Conservation (phyloP, 2,113 vertebrate species). For the Typhlomys cinereus region DNA sequence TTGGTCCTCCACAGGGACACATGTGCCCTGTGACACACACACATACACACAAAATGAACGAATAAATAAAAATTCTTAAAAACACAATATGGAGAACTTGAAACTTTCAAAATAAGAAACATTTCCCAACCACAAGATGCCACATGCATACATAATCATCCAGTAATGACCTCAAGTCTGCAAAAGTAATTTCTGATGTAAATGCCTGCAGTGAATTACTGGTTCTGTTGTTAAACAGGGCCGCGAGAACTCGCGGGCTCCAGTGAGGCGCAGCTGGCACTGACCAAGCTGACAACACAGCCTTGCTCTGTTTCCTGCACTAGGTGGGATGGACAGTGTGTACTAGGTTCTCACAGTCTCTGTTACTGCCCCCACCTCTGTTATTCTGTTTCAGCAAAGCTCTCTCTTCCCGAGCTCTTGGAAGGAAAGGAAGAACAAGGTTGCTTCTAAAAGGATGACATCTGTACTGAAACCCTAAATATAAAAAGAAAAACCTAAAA, state of each 20-base stretch:
- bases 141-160: slow-evolving; percentile 79
- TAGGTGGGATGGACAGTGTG: slow-evolving; percentile 49
- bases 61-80: no score
- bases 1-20: no score
- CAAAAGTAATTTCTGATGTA: slow-evolving; percentile 77
- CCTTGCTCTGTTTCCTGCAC: slow-evolving; percentile 26
- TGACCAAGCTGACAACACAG: slow-evolving; percentile 67
- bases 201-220: slow-evolving; percentile 77
- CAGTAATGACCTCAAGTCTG: slow-evolving; percentile 76
- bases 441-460: slow-evolving; percentile 96
- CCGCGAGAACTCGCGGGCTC: slow-evolving; percentile 80
- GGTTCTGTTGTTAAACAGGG: slow-evolving; percentile 80
- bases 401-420: slow-evolving; percentile 89
- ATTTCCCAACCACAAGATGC: slow-evolving; percentile 76
- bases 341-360: slow-evolving; percentile 68
- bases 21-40: no score
- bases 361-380: slow-evolving; percentile 86
- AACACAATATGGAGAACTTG: slow-evolving; percentile 30
- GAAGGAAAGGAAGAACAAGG: slow-evolving; percentile 93
- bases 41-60: no score
- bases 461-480: slow-evolving; percentile 92
- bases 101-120: slow-evolving; percentile 56
- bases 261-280: slow-evolving; percentile 83
- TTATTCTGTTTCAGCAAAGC: slow-evolving; percentile 84
- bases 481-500: slow-evolving; percentile 62